A percentile compares a stretch with the other conserved stretches of the same genome.
Conservation (phyloP, 2,113 vertebrate genomes). For the Nerophis ophidion region DNA sequence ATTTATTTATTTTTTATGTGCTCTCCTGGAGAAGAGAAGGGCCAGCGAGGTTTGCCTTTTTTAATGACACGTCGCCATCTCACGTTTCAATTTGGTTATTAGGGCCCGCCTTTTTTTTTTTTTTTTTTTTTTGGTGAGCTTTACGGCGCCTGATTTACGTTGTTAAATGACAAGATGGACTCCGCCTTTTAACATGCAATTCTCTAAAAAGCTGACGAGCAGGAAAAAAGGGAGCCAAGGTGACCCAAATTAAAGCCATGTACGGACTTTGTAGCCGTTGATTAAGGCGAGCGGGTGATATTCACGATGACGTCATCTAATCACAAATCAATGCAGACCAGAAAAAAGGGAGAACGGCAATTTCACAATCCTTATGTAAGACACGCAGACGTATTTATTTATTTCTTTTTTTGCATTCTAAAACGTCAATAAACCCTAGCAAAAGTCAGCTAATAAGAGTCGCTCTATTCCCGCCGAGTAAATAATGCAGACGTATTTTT, state of each 20-base stretch:
- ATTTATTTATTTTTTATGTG: no score
- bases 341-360: neutral
- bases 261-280: neutral
- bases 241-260: slow-evolving; percentile 29
- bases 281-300: neutral
- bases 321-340: neutral
- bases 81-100: slow-evolving; percentile 62
- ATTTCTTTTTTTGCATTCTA: no score
- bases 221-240: slow-evolving; percentile 22
- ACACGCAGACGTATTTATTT: no score
- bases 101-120: no score
- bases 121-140: slow-evolving; percentile 37
- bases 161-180: slow-evolving; percentile 18
- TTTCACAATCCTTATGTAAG: no score
- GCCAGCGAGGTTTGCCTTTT: slow-evolving; percentile 20
- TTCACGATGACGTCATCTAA: neutral
- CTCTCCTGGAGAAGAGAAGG: slow-evolving; percentile 52
- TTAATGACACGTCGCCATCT: slow-evolving; percentile 50
- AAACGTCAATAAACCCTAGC: no score
- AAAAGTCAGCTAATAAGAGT: no score
- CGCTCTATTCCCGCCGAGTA: no score
- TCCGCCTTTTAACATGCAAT: slow-evolving; percentile 31
- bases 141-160: slow-evolving; percentile 59
- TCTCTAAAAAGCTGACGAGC: slow-evolving; percentile 22
- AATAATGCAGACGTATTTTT: no score